Conservation (phyloP, 2,888 invertebrate genomes). For the Junonia oenone region DNA sequence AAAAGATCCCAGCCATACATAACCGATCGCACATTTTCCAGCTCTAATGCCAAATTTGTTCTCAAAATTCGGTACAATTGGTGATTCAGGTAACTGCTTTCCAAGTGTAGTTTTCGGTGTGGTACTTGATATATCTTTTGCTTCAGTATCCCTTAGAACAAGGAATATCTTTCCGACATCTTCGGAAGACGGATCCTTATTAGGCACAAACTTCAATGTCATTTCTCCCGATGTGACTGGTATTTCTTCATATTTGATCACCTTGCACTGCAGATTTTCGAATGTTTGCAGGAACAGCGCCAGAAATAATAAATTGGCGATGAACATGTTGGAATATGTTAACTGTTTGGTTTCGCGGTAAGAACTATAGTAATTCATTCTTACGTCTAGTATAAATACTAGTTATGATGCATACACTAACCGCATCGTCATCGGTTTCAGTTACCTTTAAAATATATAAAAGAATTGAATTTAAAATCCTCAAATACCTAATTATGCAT, state of each 20-base stretch:
- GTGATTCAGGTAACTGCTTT: background rate
- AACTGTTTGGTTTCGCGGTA: background rate
- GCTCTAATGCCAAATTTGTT: background rate
- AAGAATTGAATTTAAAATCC: background rate
- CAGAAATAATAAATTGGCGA: background rate
- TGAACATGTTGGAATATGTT: background rate
- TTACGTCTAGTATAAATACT: background rate
- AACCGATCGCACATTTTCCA: background rate
- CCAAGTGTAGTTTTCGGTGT: background rate
- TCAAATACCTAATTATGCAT: background rate
- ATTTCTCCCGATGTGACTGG: conserved; percentile 6
- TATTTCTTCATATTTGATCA: conserved; percentile 13
- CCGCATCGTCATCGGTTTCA: background rate
- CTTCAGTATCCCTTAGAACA: background rate
- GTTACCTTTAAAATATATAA: background rate
- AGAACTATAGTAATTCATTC: background rate
- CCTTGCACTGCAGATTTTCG: background rate
- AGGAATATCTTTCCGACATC: background rate
- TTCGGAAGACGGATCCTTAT: background rate
- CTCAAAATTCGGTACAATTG: background rate
- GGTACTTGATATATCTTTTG: no score
- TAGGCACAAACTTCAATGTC: conserved; percentile 1
- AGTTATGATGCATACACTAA: background rate
- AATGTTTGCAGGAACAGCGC: background rate
- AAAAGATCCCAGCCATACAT: background rate